Percentiles rank a stretch among this genome's conserved stretches.
Conservation (phyloP, 2,797 vertebrate species). For the Ptychadena robeensis region DNA sequence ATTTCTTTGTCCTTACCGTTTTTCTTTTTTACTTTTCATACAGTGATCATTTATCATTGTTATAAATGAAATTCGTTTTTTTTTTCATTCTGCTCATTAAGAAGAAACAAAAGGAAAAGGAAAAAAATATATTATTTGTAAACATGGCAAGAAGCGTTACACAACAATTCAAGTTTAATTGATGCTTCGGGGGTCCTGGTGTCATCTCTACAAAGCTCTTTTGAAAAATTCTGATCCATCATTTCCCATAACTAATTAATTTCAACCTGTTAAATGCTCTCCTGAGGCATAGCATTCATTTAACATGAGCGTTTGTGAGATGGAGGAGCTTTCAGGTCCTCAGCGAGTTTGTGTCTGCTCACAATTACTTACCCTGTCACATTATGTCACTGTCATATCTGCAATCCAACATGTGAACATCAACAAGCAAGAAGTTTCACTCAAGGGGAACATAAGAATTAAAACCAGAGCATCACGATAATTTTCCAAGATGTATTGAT, state of each 20-base stretch:
- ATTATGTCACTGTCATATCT: conserved; percentile 36
- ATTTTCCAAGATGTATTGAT: neutral
- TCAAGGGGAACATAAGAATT: conserved; percentile 1
- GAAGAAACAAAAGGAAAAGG: neutral
- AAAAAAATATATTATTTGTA: conserved; percentile 11
- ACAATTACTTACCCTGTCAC: conserved; percentile 44
- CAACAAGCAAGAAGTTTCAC: neutral
- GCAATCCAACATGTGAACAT: neutral
- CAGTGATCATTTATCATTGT: conserved; percentile 8
- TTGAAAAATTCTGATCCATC: conserved; percentile 20
- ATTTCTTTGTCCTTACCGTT: neutral
- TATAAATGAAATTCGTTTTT: neutral
- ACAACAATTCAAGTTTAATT: conserved; percentile 21
- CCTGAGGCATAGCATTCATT: conserved; percentile 31
- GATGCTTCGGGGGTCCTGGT: conserved; percentile 24
- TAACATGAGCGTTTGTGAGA: neutral
- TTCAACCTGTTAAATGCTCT: conserved; percentile 36
- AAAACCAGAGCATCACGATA: neutral
- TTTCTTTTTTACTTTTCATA: neutral
- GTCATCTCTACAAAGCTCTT: conserved; percentile 21
- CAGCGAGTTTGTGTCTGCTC: conserved; percentile 23
- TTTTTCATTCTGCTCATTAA: neutral
- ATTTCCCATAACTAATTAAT: conserved; percentile 42
- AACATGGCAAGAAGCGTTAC: neutral
- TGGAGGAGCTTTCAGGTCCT: conserved; percentile 3